phyloP scores from a whole-genome alignment of 2,888 invertebrate species.

The Drosophila stalkeri region DNA sequence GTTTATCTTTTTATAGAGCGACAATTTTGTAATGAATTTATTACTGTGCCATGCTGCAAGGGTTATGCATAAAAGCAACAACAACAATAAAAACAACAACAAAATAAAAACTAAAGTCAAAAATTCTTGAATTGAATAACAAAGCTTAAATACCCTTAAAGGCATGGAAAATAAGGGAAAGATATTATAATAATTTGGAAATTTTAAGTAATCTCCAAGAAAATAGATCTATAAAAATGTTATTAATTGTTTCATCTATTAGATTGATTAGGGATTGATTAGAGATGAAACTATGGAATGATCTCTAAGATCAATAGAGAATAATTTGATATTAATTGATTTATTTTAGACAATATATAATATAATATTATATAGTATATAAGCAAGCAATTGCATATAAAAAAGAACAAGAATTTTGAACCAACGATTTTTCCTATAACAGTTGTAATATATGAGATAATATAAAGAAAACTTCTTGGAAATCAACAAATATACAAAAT shows the following conservation, averaged over 20 bases:
- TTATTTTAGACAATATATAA: too few relatives aligned
- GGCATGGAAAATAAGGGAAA: neutral
- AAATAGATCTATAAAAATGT: too few relatives aligned
- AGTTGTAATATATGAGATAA: too few relatives aligned
- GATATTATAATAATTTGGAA: too few relatives aligned
- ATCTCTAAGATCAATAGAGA: neutral
- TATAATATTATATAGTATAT: too few relatives aligned
- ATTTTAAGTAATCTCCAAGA: too few relatives aligned
- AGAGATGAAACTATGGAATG: neutral
- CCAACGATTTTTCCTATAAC: too few relatives aligned
- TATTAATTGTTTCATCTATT: neutral
- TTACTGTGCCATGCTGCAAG: conserved; percentile 62
- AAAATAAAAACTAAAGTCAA: conserved; percentile 22
- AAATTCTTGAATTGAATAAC: neutral
- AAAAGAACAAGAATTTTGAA: too few relatives aligned
- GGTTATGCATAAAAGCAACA: conserved; percentile 68
- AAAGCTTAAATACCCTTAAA: conserved; percentile 4
- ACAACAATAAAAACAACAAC: conserved; percentile 21
- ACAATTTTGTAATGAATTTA: conserved; percentile 79
- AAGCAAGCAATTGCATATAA: too few relatives aligned
- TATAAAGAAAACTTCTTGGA: too few relatives aligned
- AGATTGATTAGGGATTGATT: neutral
- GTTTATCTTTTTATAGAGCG: conserved; percentile 78
- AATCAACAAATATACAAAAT: too few relatives aligned
- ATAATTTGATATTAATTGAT: too few relatives aligned